Percentiles rank a stretch among this genome's conserved stretches.
Conservation (phyloP, 1,140 invertebrate species). For the Papilio dardanus region DNA sequence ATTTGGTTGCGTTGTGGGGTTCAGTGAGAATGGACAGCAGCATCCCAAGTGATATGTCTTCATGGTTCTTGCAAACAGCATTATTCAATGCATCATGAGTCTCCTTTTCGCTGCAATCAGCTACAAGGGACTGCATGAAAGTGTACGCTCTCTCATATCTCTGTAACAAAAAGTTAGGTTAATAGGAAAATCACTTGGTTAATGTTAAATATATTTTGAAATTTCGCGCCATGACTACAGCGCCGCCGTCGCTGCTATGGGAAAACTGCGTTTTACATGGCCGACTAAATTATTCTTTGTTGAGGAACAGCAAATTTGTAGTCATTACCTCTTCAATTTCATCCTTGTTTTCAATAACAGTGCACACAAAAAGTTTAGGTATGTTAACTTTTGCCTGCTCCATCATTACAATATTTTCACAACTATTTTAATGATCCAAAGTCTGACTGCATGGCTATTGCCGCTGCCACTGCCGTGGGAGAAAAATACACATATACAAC, state of each 20-base stretch:
- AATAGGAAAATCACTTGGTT: conserved; percentile 47
- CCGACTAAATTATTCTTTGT: conserved; percentile 83
- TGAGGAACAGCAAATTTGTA: conserved; percentile 79
- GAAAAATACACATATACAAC: conserved; percentile 78
- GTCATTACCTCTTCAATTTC: conserved; percentile 90
- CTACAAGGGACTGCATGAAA: conserved; percentile 88
- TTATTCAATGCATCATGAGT: conserved; percentile 95
- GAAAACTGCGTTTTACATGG: conserved; percentile 83
- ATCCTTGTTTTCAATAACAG: conserved; percentile 91
- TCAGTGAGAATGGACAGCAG: conserved; percentile 95
- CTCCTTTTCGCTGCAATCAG: conserved; percentile 95
- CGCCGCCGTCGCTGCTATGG: conserved; percentile 78
- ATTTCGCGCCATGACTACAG: conserved; percentile 71
- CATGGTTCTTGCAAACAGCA: conserved; percentile 93
- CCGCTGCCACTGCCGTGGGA: conserved; percentile 60
- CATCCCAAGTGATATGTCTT: conserved; percentile 96
- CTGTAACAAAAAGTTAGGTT: conserved; percentile 85
- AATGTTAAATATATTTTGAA: conserved; percentile 51
- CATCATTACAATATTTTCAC: conserved; percentile 81
- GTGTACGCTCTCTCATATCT: conserved; percentile 93
- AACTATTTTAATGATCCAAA: conserved; percentile 76
- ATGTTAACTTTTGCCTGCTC: conserved; percentile 83
- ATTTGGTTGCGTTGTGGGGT: conserved; percentile 90
- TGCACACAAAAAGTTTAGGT: conserved; percentile 83
- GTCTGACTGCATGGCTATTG: conserved; percentile 82